Evolutionary conservation across 2,888 invertebrate genomes (phyloP).

Genomic region (Plebejus anna): DNA sequence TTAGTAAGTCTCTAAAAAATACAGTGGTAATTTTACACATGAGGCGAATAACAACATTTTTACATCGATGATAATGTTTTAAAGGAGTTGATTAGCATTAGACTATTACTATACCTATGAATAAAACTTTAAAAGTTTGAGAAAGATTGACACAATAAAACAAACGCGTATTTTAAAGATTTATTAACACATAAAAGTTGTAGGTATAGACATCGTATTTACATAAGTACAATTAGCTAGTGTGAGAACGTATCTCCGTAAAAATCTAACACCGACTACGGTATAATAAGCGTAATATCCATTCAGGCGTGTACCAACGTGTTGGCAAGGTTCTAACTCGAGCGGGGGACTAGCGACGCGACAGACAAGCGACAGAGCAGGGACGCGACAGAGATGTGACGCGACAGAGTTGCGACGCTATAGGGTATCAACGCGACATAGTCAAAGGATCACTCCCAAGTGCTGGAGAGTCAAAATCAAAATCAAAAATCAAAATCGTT

Average conservation of each 20-base stretch:
- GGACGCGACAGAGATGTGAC: background rate
- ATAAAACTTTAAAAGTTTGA: no score
- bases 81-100: no score
- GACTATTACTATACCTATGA: no score
- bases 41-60: no score
- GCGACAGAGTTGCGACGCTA: background rate
- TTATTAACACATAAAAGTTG: slow-evolving; percentile 28
- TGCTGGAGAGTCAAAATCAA: no score
- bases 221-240: slow-evolving; percentile 29
- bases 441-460: no score
- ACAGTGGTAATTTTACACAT: no score
- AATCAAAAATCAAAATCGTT: no score
- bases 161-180: slow-evolving; percentile 4
- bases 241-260: slow-evolving; percentile 23
- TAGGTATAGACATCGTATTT: slow-evolving; percentile 27
- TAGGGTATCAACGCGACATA: no score
- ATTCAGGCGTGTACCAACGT: slow-evolving; percentile 53
- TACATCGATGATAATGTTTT: no score
- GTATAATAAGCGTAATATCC: slow-evolving; percentile 69
- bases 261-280: slow-evolving; percentile 39
- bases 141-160: background rate
- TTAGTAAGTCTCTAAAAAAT: no score
- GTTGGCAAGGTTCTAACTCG: slow-evolving; percentile 32
- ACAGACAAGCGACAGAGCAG: background rate
- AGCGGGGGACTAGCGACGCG: background rate